These are phyloP conservation scores for Cerastis leucographa DNA, from an alignment of 2,888 invertebrate genomes.

Conservation along the genomic window DNA sequence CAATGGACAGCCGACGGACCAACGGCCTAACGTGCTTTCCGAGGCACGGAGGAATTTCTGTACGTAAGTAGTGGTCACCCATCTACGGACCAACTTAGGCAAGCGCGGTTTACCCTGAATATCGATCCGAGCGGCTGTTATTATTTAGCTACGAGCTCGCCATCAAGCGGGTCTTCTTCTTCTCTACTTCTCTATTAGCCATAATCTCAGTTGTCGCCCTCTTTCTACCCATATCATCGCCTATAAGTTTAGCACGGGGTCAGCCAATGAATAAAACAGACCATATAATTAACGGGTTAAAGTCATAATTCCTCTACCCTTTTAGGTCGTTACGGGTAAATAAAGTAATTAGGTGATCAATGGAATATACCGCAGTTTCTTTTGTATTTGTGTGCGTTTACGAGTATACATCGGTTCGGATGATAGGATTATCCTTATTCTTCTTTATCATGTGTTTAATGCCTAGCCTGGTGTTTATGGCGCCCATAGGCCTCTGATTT, in stretches of 20 bases:
- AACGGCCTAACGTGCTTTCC: background rate
- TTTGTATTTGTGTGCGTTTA: background rate
- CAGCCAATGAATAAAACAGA: conserved; percentile 24
- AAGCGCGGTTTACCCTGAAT: background rate
- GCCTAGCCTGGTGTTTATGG: too few relatives aligned
- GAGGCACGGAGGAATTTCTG: background rate
- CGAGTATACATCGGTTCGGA: background rate
- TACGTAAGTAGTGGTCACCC: background rate
- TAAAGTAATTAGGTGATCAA: conserved; percentile 35
- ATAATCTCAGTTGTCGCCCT: background rate
- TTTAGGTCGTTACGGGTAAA: conserved; percentile 15
- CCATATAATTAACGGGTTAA: conserved; percentile 20
- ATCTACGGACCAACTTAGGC: background rate
- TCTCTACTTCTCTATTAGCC: background rate
- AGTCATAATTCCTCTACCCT: conserved; percentile 23
- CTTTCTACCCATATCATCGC: background rate
- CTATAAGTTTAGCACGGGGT: background rate
- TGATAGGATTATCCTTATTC: background rate
- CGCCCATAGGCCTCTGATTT: too few relatives aligned
- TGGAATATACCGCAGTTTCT: background rate
- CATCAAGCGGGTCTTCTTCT: background rate
- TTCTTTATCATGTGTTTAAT: too few relatives aligned
- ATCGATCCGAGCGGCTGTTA: background rate
- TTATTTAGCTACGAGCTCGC: background rate
- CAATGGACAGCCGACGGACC: background rate